Evolutionary conservation across 2,113 vertebrate species (phyloP).

Genomic region (Saccopteryx leptura): DNA sequence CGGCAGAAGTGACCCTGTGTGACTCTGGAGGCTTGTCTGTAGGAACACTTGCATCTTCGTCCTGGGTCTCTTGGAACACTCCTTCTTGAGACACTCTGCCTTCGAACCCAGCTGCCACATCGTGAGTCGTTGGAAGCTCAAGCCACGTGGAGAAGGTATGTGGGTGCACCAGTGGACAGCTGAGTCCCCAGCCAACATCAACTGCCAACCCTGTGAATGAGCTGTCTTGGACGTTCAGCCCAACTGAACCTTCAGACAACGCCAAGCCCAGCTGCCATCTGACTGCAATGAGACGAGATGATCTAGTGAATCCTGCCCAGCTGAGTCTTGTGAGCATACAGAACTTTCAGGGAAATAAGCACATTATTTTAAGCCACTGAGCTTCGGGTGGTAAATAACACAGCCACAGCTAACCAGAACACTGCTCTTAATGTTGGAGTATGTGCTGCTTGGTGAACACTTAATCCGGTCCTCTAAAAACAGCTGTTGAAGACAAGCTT

Average conservation of each 20-base stretch:
- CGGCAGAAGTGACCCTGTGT: background rate
- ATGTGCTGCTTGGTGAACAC: background rate
- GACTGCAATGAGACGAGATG: background rate
- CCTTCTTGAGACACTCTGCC: background rate
- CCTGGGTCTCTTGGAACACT: background rate
- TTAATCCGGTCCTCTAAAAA: background rate
- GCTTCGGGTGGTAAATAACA: background rate
- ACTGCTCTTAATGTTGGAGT: background rate
- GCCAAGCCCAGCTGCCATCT: background rate
- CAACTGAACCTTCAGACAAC: background rate
- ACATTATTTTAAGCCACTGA: background rate
- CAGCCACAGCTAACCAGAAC: background rate
- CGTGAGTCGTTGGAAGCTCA: background rate
- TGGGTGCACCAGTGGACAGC: no score
- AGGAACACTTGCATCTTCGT: background rate
- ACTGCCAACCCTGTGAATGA: background rate
- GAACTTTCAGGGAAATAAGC: background rate
- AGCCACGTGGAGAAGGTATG: background rate
- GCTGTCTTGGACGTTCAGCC: background rate
- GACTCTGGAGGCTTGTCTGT: background rate
- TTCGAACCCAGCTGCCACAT: background rate
- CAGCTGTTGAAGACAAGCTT: background rate
- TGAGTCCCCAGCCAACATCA: background rate
- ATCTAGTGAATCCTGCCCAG: background rate
- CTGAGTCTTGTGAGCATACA: background rate